Base-by-base conservation (phyloP, 2,888 invertebrate species). In the Hecatera dysodea region DNA sequence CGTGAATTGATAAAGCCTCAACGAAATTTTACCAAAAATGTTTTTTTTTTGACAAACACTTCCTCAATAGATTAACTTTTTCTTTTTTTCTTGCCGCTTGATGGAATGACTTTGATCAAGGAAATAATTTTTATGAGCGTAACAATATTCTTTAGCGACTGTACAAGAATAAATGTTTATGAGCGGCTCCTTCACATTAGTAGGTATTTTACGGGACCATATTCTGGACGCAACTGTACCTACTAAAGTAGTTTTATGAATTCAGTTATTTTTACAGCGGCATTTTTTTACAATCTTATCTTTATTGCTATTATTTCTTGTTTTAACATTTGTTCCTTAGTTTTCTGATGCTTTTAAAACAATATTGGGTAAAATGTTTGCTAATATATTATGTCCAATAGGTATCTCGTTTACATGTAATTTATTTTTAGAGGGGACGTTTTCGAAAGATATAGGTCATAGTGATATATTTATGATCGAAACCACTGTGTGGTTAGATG, bases 121-220 rank as follows among this genome's bases (percentile, higher is more conserved):
- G 27, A 64, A 74, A 66, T 79, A 59, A 70, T 72, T 74, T 68
- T 22, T n/a, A n/a, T 12, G 48, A 57, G 39, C 66, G 60, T 64
- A 61, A 80, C 67, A 61, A 57, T 44, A 59, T 83, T 79, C 72
- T 78, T 75, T 64, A 62, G 67, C 64, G 81, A 86, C 80, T 85
- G 89, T 89, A 88, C 87, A 52, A 68, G 71, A 79, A 84, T 85
- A 80, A 82, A 85, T 82, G 82, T 84, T 82, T 83, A 84, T 81
- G 81, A 83, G 72, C 61, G 60, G 72, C 73, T 81, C 79, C 77
- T 87, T 84, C 75, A 72, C 80, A 80, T 81, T 76, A 80, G 70
- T 76, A 82, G 56, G 57, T 76, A 71, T 72, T 77, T 73, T 72
- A 79, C 53, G 65, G 68, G 67, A 48, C 60, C 71, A 72, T 76